Conservation (phyloP, 2,888 invertebrate genomes). For the Lasius fuliginosus region DNA sequence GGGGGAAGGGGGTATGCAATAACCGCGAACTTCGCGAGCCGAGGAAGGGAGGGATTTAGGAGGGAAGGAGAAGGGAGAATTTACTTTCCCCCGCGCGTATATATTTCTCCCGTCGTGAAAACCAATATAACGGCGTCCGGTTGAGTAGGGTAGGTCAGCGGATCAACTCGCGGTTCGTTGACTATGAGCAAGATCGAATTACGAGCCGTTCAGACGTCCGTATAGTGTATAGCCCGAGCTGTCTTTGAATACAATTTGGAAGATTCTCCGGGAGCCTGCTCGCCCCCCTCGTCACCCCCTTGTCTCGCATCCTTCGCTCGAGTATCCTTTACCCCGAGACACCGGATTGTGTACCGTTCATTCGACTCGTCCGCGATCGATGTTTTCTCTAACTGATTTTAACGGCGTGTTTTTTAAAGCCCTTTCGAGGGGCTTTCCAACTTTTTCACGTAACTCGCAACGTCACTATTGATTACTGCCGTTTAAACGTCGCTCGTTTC, state of each 20-base stretch:
- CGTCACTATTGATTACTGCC: slow-evolving; percentile 48
- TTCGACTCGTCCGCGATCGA: neutral
- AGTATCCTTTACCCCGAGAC: no score
- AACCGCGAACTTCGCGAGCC: slow-evolving; percentile 2
- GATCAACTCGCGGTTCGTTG: slow-evolving; percentile 53
- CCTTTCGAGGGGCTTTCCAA: neutral
- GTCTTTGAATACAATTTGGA: slow-evolving; percentile 41
- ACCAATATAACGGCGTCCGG: slow-evolving; percentile 66
- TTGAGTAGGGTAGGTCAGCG: slow-evolving; percentile 60
- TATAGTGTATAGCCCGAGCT: neutral
- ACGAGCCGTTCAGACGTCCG: slow-evolving; percentile 11
- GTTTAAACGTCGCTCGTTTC: slow-evolving; percentile 44
- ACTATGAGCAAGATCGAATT: slow-evolving; percentile 48
- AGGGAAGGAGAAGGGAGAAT: slow-evolving; percentile 53
- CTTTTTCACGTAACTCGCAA: slow-evolving; percentile 41
- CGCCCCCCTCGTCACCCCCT: no score
- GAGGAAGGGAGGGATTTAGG: slow-evolving; percentile 28
- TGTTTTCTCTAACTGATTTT: neutral
- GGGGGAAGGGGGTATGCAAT: neutral
- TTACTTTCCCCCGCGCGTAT: slow-evolving; percentile 61
- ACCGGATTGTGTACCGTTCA: slow-evolving; percentile 8
- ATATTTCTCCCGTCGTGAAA: slow-evolving; percentile 55
- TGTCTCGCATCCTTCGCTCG: neutral
- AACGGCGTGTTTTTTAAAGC: neutral
- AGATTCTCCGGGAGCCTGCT: neutral